Evolutionary conservation across 2,113 vertebrate genomes (phyloP), one percentile per base, ranked within the genome.

Genomic region (Macquaria ambigua): DNA sequence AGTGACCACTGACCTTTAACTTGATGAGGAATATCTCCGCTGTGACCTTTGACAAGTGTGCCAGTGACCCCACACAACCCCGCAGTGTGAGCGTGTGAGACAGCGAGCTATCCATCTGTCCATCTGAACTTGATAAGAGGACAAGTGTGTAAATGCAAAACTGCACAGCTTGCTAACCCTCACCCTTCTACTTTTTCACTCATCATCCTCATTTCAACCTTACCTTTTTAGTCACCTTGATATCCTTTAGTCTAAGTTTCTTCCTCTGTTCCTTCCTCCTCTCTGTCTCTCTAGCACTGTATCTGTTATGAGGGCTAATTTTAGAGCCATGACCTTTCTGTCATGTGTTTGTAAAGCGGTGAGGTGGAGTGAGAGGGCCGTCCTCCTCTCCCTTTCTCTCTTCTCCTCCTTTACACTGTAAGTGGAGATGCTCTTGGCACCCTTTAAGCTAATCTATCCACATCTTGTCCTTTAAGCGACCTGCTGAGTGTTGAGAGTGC

Each of bases 271-370:
- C 62, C 31, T 74, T 16, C 52, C 11, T 62, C 25, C 9, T 79
- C 50, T 85, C 25, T 73, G 56, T 70, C 34, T 34, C 55, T 58
- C 23, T 75, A 69, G 56, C 41, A 55, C 70, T 71, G 31, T 74
- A 77, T 88, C 74, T 88, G 46, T 81, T 77, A 53, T 74, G 64
- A 58, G 56, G 18, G 63, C 87, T 95, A 94, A 93, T 92, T 94
- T 93, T 95, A 95, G 92, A 86, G 74, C 8, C 6, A 34, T 93
- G 93, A 94, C 94, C 94, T 95, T 94, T 93, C 82, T 83, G 55
- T 92, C 90, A 85, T 90, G 70, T 84, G 87, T 88, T 85, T 81
- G 86, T 79, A 84, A 83, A 90, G 83, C 53, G 31, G 86, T 72
- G 74, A 62, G 76, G 66, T 75, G 53, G 46, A 67, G 41, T 46